phyloP scores from a whole-genome alignment of 1,140 invertebrate genomes.

The Pachypeltis micranthus region DNA sequence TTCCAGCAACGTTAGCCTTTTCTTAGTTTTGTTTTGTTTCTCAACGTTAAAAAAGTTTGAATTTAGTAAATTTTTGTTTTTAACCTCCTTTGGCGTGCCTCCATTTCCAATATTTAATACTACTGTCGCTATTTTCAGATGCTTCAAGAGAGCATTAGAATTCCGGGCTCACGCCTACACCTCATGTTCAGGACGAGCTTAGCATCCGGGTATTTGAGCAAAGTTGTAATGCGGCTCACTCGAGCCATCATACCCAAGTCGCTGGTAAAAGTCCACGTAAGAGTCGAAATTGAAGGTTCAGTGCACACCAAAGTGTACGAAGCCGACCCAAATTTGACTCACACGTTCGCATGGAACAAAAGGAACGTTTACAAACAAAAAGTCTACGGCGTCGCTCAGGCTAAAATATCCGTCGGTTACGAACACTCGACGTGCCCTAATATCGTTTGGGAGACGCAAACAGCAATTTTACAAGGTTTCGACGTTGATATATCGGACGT shows the following conservation, averaged over 20 bases:
- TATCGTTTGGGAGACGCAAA: conserved; percentile 88
- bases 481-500: conserved; percentile 94
- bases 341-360: conserved; percentile 95
- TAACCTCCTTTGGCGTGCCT: no score
- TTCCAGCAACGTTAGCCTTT: no score
- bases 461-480: conserved; percentile 87
- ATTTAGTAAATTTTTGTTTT: no score
- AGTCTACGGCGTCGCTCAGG: conserved; percentile 77
- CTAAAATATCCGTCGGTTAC: conserved; percentile 83
- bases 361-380: conserved; percentile 95
- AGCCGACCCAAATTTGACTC: conserved; percentile 85
- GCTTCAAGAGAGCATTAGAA: conserved; percentile 83
- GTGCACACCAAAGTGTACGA: conserved; percentile 85
- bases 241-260: conserved; percentile 62
- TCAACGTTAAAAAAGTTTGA: no score
- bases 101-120: no score
- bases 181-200: conserved; percentile 88
- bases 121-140: conserved; percentile 56
- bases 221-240: conserved; percentile 82
- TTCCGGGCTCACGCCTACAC: conserved; percentile 82
- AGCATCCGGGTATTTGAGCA: conserved; percentile 81
- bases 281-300: conserved; percentile 82
- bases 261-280: conserved; percentile 76
- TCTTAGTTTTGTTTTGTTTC: no score
- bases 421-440: conserved; percentile 76